Base-by-base conservation (phyloP, 2,888 invertebrate species). In the Scelioninae gen. 2 region DNA sequence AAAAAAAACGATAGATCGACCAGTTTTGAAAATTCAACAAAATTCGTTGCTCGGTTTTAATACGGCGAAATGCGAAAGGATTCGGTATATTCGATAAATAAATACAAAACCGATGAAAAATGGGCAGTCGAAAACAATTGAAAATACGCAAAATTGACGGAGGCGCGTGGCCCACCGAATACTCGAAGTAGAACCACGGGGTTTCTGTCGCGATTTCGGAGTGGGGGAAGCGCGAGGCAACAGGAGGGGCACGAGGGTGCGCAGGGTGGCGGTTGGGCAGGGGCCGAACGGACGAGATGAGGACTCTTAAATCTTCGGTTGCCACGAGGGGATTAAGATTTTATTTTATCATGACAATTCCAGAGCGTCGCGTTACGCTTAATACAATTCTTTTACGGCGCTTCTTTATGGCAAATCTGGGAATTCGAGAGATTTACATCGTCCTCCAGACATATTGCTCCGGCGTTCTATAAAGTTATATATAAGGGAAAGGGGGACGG, bases 271-370 rank as follows among this genome's bases (percentile, higher is more conserved):
- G 33, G 35, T 15, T 33, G 41, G 41, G 11, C 41, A 35, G 37
- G 22, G 37, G 28, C 11, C 25, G 46, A 15, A 60, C 25, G 45
- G 63, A 52, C 60, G 65, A 65, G 65, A 46, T 68, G 73, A 75
- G 73, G 69, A 73, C 73, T 74, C 79, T 79, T 81, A 81, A 82
- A 81, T 81, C 81, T 79, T 70, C 70, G 76, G 73, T 70, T 73
- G 76, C 78, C 77, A 64, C 78, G 69, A 55, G 77, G 68, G 79
- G 78, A 82, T 82, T 80, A 81, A 81, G 79, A 80, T 82, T 81
- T 82, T 81, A 81, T 81, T 82, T 82, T 79, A 82, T 82, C 82
- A 78, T 78, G 76, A 79, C 78, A 78, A 79, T 78, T 79, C 77
- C 74, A 76, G 75, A 76, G 77, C 67, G 70, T 71, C 72, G 76